Evolutionary conservation across 2,888 invertebrate species (phyloP), one percentile per base, ranked within the genome.

Genomic region (Eristalis arbustorum): DNA sequence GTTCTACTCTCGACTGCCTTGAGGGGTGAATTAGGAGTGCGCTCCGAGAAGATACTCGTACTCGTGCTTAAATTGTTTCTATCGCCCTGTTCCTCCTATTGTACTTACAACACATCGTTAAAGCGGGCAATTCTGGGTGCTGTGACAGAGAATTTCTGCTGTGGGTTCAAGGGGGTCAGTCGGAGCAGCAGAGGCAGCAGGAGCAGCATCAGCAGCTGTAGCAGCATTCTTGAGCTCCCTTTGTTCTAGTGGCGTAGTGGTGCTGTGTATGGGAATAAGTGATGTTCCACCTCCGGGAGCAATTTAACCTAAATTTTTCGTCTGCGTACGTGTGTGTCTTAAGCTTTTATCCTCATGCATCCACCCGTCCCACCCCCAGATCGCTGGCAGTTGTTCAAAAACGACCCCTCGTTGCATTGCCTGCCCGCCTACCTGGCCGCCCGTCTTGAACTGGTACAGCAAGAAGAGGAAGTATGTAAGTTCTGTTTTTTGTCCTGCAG

Each of bases 301-400:
- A 85, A 85, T 85, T 85, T 81, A 81, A 85, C 85, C 85, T 85
- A 82, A 81, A 85, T 85, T 81, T 66, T 68, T 14, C 40, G 31
- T 34, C 31, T 77, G 40, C 40, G 66, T 66, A 59, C 74, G 66
- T 79, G 64, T 64, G 67, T 81, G 22, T 77, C 23, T 81, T 23
- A 23, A 56, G 49, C 62, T 77, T 37, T 71, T 37, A 49, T 42
- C 34, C 56, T 18, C 22, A 31, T 25, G 14, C 23, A 14, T 37
- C 40, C 42, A 23, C n/a, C n/a, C n/a, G n/a, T n/a, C n/a, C 40
- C 18, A 11, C 56, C 5, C 18, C 40, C 13, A n/a, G 11, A 3
- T 2, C 40, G 68, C 57, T n/a, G 37, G 31, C 13, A 66, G 64
- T 72, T 72, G 18, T n/a, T n/a, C n/a, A n/a, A 23, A 42, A 42